These are phyloP conservation scores for Oncorhynchus kisutch DNA, from an alignment of 2,113 vertebrate genomes.

Conservation along the genomic window DNA sequence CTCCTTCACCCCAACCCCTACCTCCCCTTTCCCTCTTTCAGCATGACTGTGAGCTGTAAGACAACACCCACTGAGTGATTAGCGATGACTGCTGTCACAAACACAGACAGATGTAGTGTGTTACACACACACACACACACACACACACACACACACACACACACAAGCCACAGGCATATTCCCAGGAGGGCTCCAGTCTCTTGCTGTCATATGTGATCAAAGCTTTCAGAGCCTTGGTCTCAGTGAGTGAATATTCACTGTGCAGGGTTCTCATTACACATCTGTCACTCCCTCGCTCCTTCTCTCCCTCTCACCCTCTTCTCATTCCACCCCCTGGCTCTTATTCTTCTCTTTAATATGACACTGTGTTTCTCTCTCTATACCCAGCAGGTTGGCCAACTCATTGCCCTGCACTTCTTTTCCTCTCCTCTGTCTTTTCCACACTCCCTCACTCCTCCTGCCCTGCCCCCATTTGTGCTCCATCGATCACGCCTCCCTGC, in stretches of 20 bases:
- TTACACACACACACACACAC: constrained; percentile 10
- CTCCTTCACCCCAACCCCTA: background rate
- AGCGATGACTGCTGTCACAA: constrained; percentile 57
- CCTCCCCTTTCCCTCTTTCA: constrained; percentile 16
- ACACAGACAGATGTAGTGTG: constrained; percentile 46
- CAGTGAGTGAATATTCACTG: background rate
- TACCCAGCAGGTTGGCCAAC: background rate
- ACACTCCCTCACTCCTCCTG: background rate
- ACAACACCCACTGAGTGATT: constrained; percentile 62
- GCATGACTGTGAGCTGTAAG: constrained; percentile 15
- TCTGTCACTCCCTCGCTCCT: background rate
- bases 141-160: constrained; percentile 9
- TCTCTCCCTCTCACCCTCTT: background rate
- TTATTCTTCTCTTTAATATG: background rate
- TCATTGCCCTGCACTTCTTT: background rate
- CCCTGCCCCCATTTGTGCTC: background rate
- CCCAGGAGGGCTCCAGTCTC: background rate
- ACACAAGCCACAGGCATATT: constrained; percentile 2
- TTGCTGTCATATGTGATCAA: background rate
- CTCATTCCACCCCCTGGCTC: background rate
- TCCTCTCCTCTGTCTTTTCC: background rate
- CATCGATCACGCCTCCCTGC: constrained; percentile 24
- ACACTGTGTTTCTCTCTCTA: background rate
- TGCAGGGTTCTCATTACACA: background rate
- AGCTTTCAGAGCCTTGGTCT: background rate